These are phyloP conservation scores for Agapornis canus DNA, from an alignment of 2,797 vertebrate genomes.

Conservation along the genomic window DNA sequence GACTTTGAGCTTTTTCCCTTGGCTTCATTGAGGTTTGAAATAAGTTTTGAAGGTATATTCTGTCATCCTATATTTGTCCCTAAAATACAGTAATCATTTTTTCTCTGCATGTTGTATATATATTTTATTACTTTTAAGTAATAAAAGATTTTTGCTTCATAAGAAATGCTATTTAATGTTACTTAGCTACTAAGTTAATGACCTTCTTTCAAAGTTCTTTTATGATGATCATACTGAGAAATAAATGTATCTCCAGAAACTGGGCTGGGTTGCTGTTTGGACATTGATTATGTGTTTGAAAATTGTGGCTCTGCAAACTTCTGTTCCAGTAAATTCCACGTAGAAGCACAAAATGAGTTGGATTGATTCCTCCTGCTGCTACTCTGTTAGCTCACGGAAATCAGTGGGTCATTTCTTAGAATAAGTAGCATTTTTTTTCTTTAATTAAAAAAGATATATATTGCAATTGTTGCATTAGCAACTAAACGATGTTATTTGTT, in stretches of 20 bases:
- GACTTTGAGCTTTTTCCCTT: background rate
- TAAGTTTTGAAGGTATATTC: background rate
- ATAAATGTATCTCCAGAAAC: conserved; percentile 49
- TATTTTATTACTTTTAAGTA: background rate
- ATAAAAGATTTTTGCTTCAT: background rate
- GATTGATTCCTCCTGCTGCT: conserved; percentile 4
- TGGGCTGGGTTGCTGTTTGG: conserved; percentile 37
- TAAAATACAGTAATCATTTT: background rate
- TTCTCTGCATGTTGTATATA: background rate
- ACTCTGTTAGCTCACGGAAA: background rate
- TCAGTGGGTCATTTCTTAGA: conserved; percentile 10
- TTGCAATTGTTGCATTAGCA: background rate
- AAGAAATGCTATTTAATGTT: background rate
- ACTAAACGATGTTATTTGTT: background rate
- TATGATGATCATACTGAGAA: background rate
- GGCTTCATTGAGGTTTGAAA: background rate
- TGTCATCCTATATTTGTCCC: background rate
- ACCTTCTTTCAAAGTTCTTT: conserved; percentile 1
- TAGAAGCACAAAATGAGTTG: background rate
- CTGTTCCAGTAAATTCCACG: background rate
- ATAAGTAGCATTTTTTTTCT: background rate
- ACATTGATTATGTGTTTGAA: conserved; percentile 52
- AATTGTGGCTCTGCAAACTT: conserved; percentile 28
- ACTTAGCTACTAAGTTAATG: conserved; percentile 19
- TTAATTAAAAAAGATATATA: background rate